phyloP scores from a whole-genome alignment of 2,797 vertebrate species.

The Poeciliopsis gracilis region DNA sequence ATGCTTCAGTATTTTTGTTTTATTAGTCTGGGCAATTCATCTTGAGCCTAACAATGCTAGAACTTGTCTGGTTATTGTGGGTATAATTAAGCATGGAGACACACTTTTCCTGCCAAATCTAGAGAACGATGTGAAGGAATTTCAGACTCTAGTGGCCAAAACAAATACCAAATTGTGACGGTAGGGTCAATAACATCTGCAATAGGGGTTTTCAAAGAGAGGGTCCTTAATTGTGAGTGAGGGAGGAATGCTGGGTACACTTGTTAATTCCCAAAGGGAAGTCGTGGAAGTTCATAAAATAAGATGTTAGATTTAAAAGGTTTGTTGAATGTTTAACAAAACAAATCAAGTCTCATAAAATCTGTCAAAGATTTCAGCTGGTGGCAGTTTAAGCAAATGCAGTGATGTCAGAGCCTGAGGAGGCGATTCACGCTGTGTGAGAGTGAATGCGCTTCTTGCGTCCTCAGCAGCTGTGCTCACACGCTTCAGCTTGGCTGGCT shows the following conservation, averaged over 20 bases:
- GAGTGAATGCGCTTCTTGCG: constrained; percentile 5
- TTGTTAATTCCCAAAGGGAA: constrained; percentile 25
- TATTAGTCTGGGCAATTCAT: constrained; percentile 23
- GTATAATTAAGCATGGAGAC: constrained; percentile 42
- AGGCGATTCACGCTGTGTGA: constrained; percentile 6
- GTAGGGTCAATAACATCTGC: constrained; percentile 60
- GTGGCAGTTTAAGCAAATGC: not conserved
- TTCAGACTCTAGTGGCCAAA: constrained; percentile 53
- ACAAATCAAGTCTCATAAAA: not conserved
- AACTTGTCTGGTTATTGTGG: constrained; percentile 45
- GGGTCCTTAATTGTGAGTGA: constrained; percentile 25
- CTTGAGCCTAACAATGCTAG: constrained; percentile 42
- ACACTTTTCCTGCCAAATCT: constrained; percentile 39
- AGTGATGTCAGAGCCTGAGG: constrained; percentile 5
- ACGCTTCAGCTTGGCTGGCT: constrained; percentile 39
- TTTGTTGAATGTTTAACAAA: not conserved
- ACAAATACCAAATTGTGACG: constrained; percentile 57
- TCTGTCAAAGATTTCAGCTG: not conserved
- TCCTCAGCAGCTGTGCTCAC: constrained; percentile 63
- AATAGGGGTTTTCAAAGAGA: constrained; percentile 46
- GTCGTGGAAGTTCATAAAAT: not conserved
- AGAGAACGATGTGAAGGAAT: constrained; percentile 43
- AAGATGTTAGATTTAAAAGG: not conserved
- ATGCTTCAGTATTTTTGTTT: constrained; percentile 20
- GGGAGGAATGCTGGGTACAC: not conserved